Conservation (phyloP, 2,797 vertebrate genomes). For the Huso huso region DNA sequence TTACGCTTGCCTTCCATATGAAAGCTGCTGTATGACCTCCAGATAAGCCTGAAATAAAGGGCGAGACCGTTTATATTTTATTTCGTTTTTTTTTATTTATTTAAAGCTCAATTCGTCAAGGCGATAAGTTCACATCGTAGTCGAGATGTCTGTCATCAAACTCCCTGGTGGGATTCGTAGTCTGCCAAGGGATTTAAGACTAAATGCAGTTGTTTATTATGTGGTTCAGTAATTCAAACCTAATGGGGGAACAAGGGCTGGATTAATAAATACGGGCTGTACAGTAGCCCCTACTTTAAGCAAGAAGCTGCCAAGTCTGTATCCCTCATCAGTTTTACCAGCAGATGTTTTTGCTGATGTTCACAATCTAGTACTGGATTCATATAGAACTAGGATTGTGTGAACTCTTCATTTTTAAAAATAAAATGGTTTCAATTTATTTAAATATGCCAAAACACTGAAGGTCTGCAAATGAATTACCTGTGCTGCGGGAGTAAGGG, state of each 20-base stretch:
- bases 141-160: conserved; percentile 31
- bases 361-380: conserved; percentile 36
- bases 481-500: no score
- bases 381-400: conserved; percentile 39
- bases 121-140: background rate
- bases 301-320: conserved; percentile 26
- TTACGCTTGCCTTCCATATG: no score
- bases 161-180: conserved; percentile 17
- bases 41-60: no score
- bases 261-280: conserved; percentile 40
- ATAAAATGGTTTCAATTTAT: conserved; percentile 39
- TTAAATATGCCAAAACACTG: conserved; percentile 28
- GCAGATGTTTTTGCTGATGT: conserved; percentile 37
- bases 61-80: no score
- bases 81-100: no score
- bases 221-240: conserved; percentile 45
- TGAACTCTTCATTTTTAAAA: conserved; percentile 19
- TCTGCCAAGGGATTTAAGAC: conserved; percentile 40
- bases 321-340: conserved; percentile 25
- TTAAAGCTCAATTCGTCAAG: no score
- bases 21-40: no score
- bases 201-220: conserved; percentile 39
- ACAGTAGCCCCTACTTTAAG: conserved; percentile 42
- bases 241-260: conserved; percentile 39
- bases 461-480: conserved; percentile 20